Percentiles rank a stretch among this genome's conserved stretches.
phyloP scores from a whole-genome alignment of 2,797 vertebrate species.

The Salarias fasciatus region DNA sequence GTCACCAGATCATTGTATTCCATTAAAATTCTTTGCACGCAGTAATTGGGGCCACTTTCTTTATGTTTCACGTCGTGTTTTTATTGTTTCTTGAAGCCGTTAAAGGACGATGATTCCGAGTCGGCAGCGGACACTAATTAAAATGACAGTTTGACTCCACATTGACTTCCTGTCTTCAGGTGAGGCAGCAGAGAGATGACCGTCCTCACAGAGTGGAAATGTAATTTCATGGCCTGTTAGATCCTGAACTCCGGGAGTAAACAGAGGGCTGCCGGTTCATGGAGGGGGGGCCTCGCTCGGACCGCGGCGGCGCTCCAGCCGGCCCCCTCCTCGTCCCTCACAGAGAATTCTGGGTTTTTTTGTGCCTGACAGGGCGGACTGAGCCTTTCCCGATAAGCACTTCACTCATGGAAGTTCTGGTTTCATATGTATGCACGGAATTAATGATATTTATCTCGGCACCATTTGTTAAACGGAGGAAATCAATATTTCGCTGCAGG shows the following conservation, averaged over 20 bases:
- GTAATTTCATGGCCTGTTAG: constrained; percentile 82
- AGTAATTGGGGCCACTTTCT: too few relatives aligned
- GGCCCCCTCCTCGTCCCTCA: constrained; percentile 33
- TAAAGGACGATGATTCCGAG: neutral
- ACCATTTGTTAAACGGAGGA: neutral
- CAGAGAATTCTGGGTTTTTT: constrained; percentile 39
- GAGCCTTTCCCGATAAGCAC: constrained; percentile 46
- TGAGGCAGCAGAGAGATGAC: constrained; percentile 60
- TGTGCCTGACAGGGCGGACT: constrained; percentile 50
- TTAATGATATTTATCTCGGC: constrained; percentile 31
- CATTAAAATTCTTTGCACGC: too few relatives aligned
- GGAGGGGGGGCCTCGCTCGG: constrained; percentile 24
- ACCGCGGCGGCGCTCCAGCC: constrained; percentile 25
- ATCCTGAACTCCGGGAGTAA: constrained; percentile 68
- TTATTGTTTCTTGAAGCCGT: neutral
- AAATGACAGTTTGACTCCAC: constrained; percentile 68
- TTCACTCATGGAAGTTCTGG: constrained; percentile 4
- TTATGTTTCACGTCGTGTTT: neutral
- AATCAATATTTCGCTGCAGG: too few relatives aligned
- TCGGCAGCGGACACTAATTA: constrained; percentile 68
- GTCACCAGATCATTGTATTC: too few relatives aligned
- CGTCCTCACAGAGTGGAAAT: constrained; percentile 67
- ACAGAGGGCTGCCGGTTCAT: constrained; percentile 58
- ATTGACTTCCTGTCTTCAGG: constrained; percentile 65
- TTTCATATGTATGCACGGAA: constrained; percentile 14